Percentiles rank a stretch among this genome's conserved stretches.
Conservation (phyloP, 2,888 invertebrate species). For the Troides aeacus region DNA sequence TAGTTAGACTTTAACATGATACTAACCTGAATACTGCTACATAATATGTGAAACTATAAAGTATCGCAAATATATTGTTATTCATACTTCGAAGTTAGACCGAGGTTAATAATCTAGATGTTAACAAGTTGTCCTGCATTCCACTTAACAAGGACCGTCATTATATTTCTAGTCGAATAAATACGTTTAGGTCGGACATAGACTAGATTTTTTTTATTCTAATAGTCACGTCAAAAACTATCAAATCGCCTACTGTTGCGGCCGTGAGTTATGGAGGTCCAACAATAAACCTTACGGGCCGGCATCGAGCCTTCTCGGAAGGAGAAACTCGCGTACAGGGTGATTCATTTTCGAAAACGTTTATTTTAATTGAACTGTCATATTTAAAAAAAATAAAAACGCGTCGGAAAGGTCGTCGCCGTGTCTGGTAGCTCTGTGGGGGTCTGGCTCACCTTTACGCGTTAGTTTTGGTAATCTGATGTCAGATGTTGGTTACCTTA, state of each 20-base stretch:
- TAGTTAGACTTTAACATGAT: too few relatives aligned
- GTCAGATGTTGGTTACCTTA: constrained; percentile 32
- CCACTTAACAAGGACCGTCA: background rate
- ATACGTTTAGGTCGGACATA: constrained; percentile 9
- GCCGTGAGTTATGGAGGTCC: constrained; percentile 30
- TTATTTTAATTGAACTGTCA: constrained; percentile 45
- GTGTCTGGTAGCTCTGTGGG: constrained; percentile 36
- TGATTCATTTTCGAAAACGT: constrained; percentile 38
- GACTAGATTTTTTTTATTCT: constrained; percentile 16
- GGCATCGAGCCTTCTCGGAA: constrained; percentile 52
- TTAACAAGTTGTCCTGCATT: background rate
- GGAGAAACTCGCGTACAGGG: constrained; percentile 38
- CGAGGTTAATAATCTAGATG: background rate
- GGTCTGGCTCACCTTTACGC: constrained; percentile 33
- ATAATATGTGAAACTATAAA: too few relatives aligned
- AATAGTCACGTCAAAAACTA: constrained; percentile 27
- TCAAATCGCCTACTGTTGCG: constrained; percentile 30
- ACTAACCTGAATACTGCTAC: too few relatives aligned
- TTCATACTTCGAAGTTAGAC: background rate
- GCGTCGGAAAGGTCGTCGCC: constrained; percentile 31
- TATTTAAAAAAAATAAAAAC: constrained; percentile 37
- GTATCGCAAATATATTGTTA: too few relatives aligned
- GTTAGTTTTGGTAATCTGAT: constrained; percentile 38
- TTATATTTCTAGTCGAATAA: constrained; percentile 22
- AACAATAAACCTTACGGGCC: constrained; percentile 20